Evolutionary conservation across 2,797 vertebrate species (phyloP).

Genomic region (Cirrhinus molitorella): DNA sequence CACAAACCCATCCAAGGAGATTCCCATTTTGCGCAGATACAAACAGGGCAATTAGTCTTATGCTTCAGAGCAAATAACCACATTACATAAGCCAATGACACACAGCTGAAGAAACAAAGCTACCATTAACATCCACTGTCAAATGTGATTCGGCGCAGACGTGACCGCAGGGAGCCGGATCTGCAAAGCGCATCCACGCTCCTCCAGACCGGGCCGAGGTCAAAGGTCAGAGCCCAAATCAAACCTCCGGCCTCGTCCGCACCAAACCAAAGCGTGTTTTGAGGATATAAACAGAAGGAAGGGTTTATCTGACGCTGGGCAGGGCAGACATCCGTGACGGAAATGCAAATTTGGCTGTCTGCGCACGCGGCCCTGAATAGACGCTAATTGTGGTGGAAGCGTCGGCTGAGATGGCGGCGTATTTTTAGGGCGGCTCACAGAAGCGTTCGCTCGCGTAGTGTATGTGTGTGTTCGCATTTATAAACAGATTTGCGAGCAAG

Average conservation of each 20-base stretch:
- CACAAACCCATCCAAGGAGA: conserved; percentile 15
- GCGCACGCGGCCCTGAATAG: conserved; percentile 57
- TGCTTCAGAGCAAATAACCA: conserved; percentile 32
- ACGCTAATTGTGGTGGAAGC: conserved; percentile 70
- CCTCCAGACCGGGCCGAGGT: conserved; percentile 24
- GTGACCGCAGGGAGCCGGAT: conserved; percentile 9
- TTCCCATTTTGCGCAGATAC: neutral
- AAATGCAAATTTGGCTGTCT: conserved; percentile 66
- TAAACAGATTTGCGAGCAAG: conserved; percentile 12
- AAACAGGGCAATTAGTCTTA: conserved; percentile 12
- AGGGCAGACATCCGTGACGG: conserved; percentile 57
- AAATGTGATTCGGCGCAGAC: neutral
- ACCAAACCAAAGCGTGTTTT: neutral
- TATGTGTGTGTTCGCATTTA: conserved; percentile 13
- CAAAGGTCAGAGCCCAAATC: conserved; percentile 38
- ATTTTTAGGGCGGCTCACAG: conserved; percentile 67
- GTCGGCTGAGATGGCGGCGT: conserved; percentile 55
- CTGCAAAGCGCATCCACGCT: neutral
- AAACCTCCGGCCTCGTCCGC: conserved; percentile 19
- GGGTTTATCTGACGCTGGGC: conserved; percentile 23
- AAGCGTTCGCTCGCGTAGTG: conserved; percentile 43
- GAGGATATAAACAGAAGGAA: conserved; percentile 34
- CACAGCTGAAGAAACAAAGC: conserved; percentile 41
- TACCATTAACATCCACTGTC: conserved; percentile 39
- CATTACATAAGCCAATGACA: conserved; percentile 49